Evolutionary conservation across 2,797 vertebrate species (phyloP).

Genomic region (Mormyrops boulengeri): DNA sequence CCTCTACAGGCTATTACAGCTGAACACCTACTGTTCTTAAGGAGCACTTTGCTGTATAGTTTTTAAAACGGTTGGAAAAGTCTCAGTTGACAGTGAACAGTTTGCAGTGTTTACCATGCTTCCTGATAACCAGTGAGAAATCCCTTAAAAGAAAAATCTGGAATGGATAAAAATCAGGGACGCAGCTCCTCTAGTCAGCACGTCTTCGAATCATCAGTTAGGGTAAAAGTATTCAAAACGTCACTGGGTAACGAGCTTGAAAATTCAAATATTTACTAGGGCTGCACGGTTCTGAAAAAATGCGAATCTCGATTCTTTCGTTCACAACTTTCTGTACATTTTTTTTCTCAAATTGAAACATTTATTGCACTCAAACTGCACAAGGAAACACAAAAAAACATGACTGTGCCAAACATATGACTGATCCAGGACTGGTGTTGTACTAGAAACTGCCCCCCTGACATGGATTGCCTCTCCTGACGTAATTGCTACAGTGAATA

Average conservation of each 20-base stretch:
- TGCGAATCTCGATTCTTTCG: neutral
- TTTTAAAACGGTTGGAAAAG: neutral
- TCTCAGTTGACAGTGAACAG: neutral
- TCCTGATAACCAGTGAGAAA: neutral
- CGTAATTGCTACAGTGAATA: neutral
- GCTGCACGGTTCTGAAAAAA: neutral
- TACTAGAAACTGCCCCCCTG: neutral
- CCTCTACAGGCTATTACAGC: neutral
- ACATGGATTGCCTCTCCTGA: neutral
- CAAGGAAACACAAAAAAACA: neutral
- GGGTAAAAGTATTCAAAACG: neutral
- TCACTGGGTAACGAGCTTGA: neutral
- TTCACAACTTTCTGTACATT: neutral
- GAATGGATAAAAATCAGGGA: neutral
- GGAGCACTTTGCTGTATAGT: neutral
- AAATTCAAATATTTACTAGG: neutral
- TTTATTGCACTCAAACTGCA: neutral
- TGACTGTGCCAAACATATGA: neutral
- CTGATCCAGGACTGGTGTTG: neutral
- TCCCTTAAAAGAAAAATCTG: neutral
- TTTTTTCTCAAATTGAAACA: neutral
- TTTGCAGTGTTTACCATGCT: neutral
- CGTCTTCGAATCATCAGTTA: neutral
- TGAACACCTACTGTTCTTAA: neutral
- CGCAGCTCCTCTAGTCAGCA: neutral